A percentile compares a stretch with the other conserved stretches of the same genome.
These are phyloP conservation scores for Sacculina carcini DNA, from an alignment of 2,888 invertebrate genomes.

Conservation along the genomic window DNA sequence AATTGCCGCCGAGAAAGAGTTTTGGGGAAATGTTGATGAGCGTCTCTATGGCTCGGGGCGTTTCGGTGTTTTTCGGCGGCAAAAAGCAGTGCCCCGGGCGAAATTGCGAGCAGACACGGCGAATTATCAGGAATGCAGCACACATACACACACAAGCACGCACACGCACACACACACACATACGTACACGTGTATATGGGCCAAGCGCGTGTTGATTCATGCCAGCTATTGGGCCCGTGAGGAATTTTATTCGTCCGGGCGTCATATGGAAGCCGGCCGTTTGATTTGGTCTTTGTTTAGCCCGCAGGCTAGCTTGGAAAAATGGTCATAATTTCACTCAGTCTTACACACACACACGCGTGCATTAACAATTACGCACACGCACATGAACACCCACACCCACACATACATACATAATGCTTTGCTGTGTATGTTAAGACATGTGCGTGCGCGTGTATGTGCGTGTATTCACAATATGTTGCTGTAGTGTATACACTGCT, in stretches of 20 bases:
- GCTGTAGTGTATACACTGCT: neutral
- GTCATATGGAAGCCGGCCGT: too few species aligned
- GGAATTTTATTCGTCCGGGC: too few species aligned
- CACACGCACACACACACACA: neutral
- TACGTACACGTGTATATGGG: neutral
- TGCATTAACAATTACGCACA: neutral
- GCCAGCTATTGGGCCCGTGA: too few species aligned
- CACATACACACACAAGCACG: neutral
- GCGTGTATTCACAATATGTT: neutral
- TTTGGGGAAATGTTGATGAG: too few species aligned
- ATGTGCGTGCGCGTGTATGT: neutral
- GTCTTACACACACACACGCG: neutral
- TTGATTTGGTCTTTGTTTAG: too few species aligned
- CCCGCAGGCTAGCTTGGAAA: too few species aligned
- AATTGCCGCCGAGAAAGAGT: neutral
- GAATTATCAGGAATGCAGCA: neutral
- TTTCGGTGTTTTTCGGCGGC: too few species aligned
- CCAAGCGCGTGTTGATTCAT: too few species aligned
- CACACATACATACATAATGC: neutral
- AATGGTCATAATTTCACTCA: neutral
- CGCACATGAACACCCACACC: neutral
- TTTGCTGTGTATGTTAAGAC: neutral
- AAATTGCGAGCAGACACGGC: neutral
- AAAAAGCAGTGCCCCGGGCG: neutral
- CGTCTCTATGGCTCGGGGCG: too few species aligned